Evolutionary conservation across 2,113 vertebrate species (phyloP).

Genomic region (Benthochromis sp.): DNA sequence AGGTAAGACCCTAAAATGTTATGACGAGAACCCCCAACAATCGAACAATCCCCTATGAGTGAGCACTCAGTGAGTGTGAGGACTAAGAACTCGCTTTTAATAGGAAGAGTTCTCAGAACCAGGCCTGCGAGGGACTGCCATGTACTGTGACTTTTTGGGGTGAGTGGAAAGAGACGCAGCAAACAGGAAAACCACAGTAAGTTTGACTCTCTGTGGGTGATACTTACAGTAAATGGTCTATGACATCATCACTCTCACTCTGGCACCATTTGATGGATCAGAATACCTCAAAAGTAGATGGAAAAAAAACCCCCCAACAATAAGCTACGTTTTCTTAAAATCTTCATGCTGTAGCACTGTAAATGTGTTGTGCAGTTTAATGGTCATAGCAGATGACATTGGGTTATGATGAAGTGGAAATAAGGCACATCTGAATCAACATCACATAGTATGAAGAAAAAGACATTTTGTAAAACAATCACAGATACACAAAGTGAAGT

Average conservation of each 20-base stretch:
- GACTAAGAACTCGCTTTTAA: neutral
- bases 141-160: neutral
- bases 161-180: neutral
- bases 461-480: neutral
- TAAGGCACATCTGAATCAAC: neutral
- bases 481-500: neutral
- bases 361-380: neutral
- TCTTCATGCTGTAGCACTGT: neutral
- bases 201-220: neutral
- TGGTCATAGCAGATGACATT: neutral
- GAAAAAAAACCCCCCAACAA: fast-evolving
- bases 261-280: neutral
- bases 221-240: neutral
- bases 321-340: neutral
- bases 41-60: neutral
- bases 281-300: neutral
- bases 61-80: neutral
- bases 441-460: neutral
- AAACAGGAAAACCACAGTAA: neutral
- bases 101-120: neutral
- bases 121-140: neutral
- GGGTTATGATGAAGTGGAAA: neutral
- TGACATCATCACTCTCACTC: neutral
- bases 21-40: neutral
- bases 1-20: neutral